Conservation (phyloP, 2,113 vertebrate species). For the Ceyx margarethae region DNA sequence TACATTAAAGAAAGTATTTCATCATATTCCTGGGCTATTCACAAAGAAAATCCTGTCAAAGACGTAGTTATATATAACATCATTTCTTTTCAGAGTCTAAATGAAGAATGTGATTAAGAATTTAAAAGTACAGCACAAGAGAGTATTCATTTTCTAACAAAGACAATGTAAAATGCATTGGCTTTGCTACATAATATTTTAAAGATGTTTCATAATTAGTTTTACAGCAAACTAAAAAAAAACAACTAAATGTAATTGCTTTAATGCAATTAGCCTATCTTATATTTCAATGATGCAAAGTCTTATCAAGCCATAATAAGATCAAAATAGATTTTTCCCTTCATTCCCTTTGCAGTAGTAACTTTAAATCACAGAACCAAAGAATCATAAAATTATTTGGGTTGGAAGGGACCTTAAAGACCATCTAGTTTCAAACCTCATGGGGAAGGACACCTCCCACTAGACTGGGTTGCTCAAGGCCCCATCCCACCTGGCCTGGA, state of each 20-base stretch:
- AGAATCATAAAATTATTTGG: no score
- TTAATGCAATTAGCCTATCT: conserved; percentile 41
- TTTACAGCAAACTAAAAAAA: conserved; percentile 10
- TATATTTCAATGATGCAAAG: conserved; percentile 39
- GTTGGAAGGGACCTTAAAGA: no score
- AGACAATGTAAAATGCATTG: conserved; percentile 8
- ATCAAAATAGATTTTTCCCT: conserved; percentile 48
- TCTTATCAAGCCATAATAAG: conserved; percentile 20
- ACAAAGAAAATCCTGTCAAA: neutral
- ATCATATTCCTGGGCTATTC: neutral
- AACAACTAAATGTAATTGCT: neutral
- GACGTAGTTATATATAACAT: neutral
- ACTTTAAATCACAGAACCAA: neutral
- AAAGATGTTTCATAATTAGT: conserved; percentile 42
- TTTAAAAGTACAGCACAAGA: neutral
- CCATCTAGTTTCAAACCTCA: no score
- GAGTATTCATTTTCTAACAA: conserved; percentile 20
- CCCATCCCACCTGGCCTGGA: no score
- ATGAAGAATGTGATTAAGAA: neutral
- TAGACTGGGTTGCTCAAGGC: no score
- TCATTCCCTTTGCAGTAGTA: neutral
- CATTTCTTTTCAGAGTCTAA: neutral
- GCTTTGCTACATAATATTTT: conserved; percentile 26
- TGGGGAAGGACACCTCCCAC: no score
- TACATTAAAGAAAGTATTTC: neutral